Evolutionary conservation across 2,888 invertebrate species (phyloP), one percentile per base, ranked within the genome.

Genomic region (Smittia sp.): DNA sequence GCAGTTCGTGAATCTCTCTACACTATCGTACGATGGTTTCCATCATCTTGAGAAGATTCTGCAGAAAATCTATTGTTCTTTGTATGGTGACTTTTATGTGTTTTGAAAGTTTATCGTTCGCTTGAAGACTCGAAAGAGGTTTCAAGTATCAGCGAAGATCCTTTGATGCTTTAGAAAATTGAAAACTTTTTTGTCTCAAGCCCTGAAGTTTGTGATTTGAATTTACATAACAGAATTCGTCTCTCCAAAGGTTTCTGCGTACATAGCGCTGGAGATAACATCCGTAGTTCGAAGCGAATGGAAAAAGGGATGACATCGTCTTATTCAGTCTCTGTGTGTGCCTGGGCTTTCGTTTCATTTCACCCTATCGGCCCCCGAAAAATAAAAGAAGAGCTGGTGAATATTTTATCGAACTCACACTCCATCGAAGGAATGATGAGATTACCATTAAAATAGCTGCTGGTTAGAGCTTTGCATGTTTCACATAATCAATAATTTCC

Each of bases 361-460:
- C 18, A 58, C 58, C 22, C 58, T 22, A 18, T 18, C 20, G 9
- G 58, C 27, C 24, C 27, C 20, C 63, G 13, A 63, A 46, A 32
- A 32, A 38, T 1, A 13, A 13, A 67, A 67, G 39, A 39, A 67
- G 20, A 24, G 25, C 68, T 52, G 46, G 39, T 67, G 41, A 67
- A 41, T 67, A 67, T 67, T 67, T 67, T 67, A 67, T 67, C 41
- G 41, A 24, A 67, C 67, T 52, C 69, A 27, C 27, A 20, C 69
- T 32, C 9, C 69, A 25, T 20, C 54, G 20, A 15, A 54, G n/a
- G 67, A 22, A 24, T 25, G 9, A 58, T 15, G 41, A 41, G 69
- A 69, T 69, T 69, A 69, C 41, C 54, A 69, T 69, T 69, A 27
- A 69, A 69, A 69, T 69, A 69, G 69, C 69, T 69, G 69, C 54